Evolutionary conservation across 2,888 invertebrate species (phyloP).

Genomic region (Ectemnius continuus): DNA sequence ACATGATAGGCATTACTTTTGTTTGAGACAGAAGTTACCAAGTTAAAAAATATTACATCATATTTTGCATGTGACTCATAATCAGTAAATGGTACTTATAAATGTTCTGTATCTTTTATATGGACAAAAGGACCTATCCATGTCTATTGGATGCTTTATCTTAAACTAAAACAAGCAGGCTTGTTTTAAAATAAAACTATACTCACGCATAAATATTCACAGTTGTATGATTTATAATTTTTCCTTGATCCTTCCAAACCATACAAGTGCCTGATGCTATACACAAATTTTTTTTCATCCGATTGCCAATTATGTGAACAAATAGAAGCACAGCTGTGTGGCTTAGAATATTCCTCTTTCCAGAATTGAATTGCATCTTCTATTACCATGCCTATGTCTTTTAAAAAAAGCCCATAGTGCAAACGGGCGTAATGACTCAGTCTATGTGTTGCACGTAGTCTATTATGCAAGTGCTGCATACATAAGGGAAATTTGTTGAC

Average conservation of each 20-base stretch:
- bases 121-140: too few species aligned
- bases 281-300: slow-evolving; percentile 82
- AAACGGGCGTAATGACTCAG: slow-evolving; percentile 83
- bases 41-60: too few species aligned
- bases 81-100: too few species aligned
- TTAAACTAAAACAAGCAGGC: not conserved
- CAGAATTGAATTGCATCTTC: slow-evolving; percentile 84
- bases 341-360: slow-evolving; percentile 82
- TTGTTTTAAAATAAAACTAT: slow-evolving; percentile 2
- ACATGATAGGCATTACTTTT: slow-evolving; percentile 4
- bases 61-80: too few species aligned
- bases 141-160: not conserved
- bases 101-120: too few species aligned
- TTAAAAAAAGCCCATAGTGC: slow-evolving; percentile 84
- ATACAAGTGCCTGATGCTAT: slow-evolving; percentile 86
- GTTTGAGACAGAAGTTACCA: too few species aligned
- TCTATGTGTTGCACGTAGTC: slow-evolving; percentile 81
- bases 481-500: slow-evolving; percentile 82
- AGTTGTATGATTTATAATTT: slow-evolving; percentile 82
- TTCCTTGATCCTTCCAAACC: slow-evolving; percentile 85
- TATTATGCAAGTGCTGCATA: slow-evolving; percentile 82
- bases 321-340: slow-evolving; percentile 75
- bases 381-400: slow-evolving; percentile 85
- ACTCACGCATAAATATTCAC: slow-evolving; percentile 81
- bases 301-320: slow-evolving; percentile 84